Evolutionary conservation across 1,140 invertebrate species (phyloP).

Genomic region (Drosophila ananassae): DNA sequence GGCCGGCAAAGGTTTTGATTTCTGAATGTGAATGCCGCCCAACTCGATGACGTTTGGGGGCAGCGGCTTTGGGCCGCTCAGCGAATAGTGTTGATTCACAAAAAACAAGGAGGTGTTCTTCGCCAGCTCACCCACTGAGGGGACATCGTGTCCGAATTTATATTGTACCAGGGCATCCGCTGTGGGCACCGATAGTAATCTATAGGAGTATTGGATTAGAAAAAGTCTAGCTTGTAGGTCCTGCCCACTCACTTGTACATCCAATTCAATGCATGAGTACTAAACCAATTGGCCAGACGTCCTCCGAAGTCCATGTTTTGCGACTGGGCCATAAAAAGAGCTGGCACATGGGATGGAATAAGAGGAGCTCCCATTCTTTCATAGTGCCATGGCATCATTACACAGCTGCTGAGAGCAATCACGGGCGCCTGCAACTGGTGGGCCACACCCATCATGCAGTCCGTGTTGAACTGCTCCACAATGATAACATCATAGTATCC

Average conservation of each 20-base stretch:
- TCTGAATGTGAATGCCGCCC: slow-evolving; percentile 87
- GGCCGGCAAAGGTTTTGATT: slow-evolving; percentile 85
- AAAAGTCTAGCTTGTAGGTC: not conserved
- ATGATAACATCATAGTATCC: slow-evolving; percentile 88
- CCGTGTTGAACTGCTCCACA: slow-evolving; percentile 88
- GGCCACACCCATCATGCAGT: slow-evolving; percentile 88
- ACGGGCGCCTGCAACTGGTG: slow-evolving; percentile 87
- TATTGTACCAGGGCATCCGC: slow-evolving; percentile 69
- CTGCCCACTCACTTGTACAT: slow-evolving; percentile 66
- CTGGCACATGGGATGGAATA: slow-evolving; percentile 86
- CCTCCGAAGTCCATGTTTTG: slow-evolving; percentile 85
- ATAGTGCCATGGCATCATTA: slow-evolving; percentile 87
- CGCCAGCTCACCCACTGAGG: slow-evolving; percentile 86
- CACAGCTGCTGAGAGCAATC: slow-evolving; percentile 86
- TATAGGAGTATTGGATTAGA: slow-evolving; percentile 7
- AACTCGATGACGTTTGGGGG: slow-evolving; percentile 88
- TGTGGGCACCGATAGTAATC: slow-evolving; percentile 53
- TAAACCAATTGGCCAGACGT: slow-evolving; percentile 84
- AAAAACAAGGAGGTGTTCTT: slow-evolving; percentile 87
- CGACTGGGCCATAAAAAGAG: slow-evolving; percentile 85
- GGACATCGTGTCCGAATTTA: slow-evolving; percentile 85
- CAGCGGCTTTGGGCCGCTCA: slow-evolving; percentile 86
- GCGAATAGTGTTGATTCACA: slow-evolving; percentile 87
- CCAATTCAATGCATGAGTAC: slow-evolving; percentile 60
- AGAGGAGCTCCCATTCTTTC: slow-evolving; percentile 85